Evolutionary conservation across 2,888 invertebrate genomes (phyloP).

Genomic region (Plusia festucae): DNA sequence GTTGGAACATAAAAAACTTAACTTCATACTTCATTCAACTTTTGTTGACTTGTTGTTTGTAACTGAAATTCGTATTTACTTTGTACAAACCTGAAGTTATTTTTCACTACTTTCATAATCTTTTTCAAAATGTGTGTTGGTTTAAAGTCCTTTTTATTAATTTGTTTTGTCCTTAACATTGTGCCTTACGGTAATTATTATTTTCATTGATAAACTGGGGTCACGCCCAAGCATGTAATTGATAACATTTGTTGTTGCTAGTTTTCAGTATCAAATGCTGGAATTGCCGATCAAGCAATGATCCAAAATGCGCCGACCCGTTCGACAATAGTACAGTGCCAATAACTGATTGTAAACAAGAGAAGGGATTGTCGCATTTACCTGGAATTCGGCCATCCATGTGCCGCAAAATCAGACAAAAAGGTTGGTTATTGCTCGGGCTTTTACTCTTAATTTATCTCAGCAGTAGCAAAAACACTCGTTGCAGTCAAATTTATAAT

Average conservation of each 20-base stretch:
- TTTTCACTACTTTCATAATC: neutral
- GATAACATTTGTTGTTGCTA: conserved; percentile 63
- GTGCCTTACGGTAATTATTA: conserved; percentile 63
- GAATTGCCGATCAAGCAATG: conserved; percentile 96
- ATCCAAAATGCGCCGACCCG: conserved; percentile 97
- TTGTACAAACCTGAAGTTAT: neutral
- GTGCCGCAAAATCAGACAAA: conserved; percentile 97
- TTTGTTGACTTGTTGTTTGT: neutral
- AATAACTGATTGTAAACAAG: conserved; percentile 94
- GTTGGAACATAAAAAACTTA: neutral
- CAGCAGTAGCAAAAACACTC: conserved; percentile 3
- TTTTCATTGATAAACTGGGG: conserved; percentile 54
- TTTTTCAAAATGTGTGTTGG: conserved; percentile 32
- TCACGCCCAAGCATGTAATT: conserved; percentile 70
- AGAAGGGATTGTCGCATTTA: conserved; percentile 90
- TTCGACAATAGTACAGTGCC: conserved; percentile 97
- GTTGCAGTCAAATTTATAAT: too few relatives aligned
- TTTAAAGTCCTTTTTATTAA: conserved; percentile 46
- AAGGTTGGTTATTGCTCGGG: conserved; percentile 85
- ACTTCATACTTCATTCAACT: neutral
- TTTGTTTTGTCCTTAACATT: conserved; percentile 56
- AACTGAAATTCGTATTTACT: conserved; percentile 2
- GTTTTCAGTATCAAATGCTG: conserved; percentile 95
- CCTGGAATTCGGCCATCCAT: conserved; percentile 93
- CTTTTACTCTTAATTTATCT: conserved; percentile 60